Evolutionary conservation across 2,113 vertebrate genomes (phyloP).

Genomic region (Rallus limicola): DNA sequence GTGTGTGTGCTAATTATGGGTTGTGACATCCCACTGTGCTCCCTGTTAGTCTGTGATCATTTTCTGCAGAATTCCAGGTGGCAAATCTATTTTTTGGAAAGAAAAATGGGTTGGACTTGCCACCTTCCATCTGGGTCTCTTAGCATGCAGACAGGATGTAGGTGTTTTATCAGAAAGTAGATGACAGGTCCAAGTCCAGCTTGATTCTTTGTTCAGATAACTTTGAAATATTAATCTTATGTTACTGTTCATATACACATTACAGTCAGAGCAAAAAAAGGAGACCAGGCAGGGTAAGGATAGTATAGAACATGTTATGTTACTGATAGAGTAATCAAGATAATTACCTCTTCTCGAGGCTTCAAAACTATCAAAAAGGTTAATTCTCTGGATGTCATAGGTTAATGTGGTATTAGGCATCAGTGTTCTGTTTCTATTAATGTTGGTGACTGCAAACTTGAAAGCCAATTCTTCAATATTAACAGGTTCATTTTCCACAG

Average conservation of each 20-base stretch:
- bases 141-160: background rate
- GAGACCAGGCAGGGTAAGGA: background rate
- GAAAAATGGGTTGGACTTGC: background rate
- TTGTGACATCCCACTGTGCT: background rate
- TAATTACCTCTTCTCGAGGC: constrained; percentile 92
- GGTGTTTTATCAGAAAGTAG: background rate
- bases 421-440: constrained; percentile 95
- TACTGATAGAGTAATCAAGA: constrained; percentile 30
- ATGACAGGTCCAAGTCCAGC: background rate
- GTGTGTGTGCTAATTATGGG: background rate
- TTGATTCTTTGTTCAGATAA: background rate
- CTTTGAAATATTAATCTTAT: background rate
- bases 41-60: background rate
- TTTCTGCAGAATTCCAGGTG: constrained; percentile 44
- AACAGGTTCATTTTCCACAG: constrained; percentile 93
- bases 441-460: constrained; percentile 97
- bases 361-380: constrained; percentile 97
- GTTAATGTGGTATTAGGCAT: constrained; percentile 98
- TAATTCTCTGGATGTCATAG: constrained; percentile 98
- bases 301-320: background rate
- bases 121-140: constrained; percentile 31
- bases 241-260: background rate
- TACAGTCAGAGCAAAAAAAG: background rate
- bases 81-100: constrained; percentile 20
- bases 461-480: constrained; percentile 97